Evolutionary conservation across 2,113 vertebrate species (phyloP).

Genomic region (Boleophthalmus pectinirostris): DNA sequence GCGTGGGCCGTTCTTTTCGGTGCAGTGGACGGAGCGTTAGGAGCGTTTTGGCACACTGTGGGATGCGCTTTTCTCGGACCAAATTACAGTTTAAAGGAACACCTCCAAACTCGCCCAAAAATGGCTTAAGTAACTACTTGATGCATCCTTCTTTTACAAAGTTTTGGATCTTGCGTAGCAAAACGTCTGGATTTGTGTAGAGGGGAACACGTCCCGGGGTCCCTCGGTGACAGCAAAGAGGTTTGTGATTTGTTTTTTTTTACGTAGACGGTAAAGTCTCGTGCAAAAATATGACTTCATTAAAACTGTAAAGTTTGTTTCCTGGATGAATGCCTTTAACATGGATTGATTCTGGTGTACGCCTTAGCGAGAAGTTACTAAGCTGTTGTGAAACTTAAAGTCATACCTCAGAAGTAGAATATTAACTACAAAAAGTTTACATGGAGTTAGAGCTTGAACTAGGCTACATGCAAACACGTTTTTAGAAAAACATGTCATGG

Average conservation of each 20-base stretch:
- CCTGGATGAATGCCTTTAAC: background rate
- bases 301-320: background rate
- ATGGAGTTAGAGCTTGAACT: background rate
- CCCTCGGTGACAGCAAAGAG: constrained; percentile 61
- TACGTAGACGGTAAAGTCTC: background rate
- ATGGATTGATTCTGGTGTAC: background rate
- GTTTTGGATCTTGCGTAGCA: background rate
- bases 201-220: constrained; percentile 46
- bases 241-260: constrained; percentile 41
- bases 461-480: background rate
- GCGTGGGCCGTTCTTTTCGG: background rate
- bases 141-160: constrained; percentile 1
- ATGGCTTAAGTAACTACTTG: constrained; percentile 57
- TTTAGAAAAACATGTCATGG: background rate
- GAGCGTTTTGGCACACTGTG: constrained; percentile 36
- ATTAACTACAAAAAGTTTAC: constrained; percentile 41
- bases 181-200: constrained; percentile 32
- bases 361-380: constrained; percentile 1
- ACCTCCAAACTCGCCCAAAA: constrained; percentile 15
- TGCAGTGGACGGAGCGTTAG: constrained; percentile 9
- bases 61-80: constrained; percentile 46
- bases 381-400: background rate
- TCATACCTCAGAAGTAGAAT: constrained; percentile 40
- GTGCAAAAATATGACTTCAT: background rate
- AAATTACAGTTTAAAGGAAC: constrained; percentile 14